Evolutionary conservation across 23 tunicate genomes (phyloP), one percentile per base, ranked within the genome.

Genomic region (Trididemnum miniatum): DNA sequence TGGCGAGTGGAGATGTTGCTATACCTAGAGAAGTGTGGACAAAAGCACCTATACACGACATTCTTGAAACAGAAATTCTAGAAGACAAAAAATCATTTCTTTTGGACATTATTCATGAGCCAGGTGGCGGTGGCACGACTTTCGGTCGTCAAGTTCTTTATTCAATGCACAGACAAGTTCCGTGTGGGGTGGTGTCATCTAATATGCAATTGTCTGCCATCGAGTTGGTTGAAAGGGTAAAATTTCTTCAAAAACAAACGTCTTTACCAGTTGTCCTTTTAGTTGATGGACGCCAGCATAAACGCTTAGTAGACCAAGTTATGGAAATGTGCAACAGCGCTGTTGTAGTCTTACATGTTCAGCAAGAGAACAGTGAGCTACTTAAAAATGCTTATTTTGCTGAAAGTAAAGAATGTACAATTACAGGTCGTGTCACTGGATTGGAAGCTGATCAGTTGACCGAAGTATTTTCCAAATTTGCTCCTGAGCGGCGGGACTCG

Each of bases 121-220:
- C 89, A 0, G 84, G 89, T n/a, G 83, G 84, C 51, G 89, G 89
- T 37, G 89, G 89, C 31, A 78, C 84, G 9, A 86, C 89, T 20
- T 44, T 86, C 22, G 71, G 78, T 50, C 78, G 89, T 1, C 76
- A 69, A 33, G 30, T 86, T 20, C 71, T 86, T 25, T 86, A 81
- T 81, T 31, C 49, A 23, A 44, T 86, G n/a, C 65, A 83, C 1
- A 20, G 23, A 1, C 25, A 65, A 22, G 84, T 80, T 27, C 89
- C 89, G 1, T 86, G 89, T 66, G 31, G 79, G 27, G 84, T 69
- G 1, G 65, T 86, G 71, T 7, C 2, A 27, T 29, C 66, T 1
- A 50, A 34, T 32, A n/a, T 30, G 20, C 30, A 50, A n/a, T 18
- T 86, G 23, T 2, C 59, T 32, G 69, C 28, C 3, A 71, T 5